phyloP scores from a whole-genome alignment of 2,888 invertebrate genomes.

The Noctuana brunneofusca region DNA sequence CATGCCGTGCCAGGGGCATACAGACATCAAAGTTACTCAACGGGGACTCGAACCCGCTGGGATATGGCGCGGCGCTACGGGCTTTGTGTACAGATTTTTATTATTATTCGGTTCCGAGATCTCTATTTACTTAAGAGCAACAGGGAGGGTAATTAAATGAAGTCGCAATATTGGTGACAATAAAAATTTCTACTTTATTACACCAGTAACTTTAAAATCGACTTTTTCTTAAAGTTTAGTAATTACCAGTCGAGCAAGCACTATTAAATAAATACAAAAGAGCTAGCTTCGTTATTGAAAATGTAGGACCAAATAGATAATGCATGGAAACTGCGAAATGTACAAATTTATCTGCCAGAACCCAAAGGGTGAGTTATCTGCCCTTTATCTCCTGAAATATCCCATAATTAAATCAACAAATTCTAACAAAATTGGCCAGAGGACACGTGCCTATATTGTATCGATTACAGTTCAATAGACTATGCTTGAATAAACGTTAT shows the following conservation, averaged over 20 bases:
- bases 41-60: constrained; percentile 42
- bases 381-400: constrained; percentile 14
- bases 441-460: constrained; percentile 30
- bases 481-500: not conserved
- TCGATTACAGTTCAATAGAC: constrained; percentile 32
- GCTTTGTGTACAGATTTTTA: constrained; percentile 42
- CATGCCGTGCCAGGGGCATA: constrained; percentile 47
- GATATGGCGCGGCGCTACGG: constrained; percentile 36
- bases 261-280: not conserved
- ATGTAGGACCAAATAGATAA: not conserved
- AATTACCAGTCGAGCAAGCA: not conserved
- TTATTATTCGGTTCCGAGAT: constrained; percentile 42
- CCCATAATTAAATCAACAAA: constrained; percentile 33
- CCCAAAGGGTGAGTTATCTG: constrained; percentile 7
- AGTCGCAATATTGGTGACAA: not conserved
- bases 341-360: not conserved
- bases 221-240: no score
- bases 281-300: not conserved
- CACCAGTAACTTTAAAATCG: no score
- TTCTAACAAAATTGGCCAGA: constrained; percentile 21
- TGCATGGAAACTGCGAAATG: not conserved
- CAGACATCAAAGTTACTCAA: constrained; percentile 60
- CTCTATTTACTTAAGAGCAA: constrained; percentile 38
- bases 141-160: constrained; percentile 31
- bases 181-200: no score